Percentiles rank a stretch among this genome's conserved stretches.
Conservation (phyloP, 2,113 vertebrate genomes). For the Vombatus ursinus region DNA sequence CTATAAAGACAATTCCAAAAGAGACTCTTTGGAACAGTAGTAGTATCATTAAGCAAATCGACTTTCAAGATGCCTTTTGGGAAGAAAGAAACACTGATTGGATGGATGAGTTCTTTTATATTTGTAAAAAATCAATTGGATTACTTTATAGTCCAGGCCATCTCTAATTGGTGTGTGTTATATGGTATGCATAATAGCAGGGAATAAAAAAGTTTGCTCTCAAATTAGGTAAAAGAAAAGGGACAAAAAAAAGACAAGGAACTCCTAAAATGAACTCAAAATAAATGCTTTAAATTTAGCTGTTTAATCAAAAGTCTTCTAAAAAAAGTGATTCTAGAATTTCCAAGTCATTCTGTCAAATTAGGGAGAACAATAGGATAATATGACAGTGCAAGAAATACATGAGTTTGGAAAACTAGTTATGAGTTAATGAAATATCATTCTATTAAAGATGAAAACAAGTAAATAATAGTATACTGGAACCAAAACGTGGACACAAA, state of each 20-base stretch:
- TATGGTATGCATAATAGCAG: neutral
- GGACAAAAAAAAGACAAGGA: conserved; percentile 46
- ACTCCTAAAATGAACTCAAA: conserved; percentile 24
- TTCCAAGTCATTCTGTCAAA: neutral
- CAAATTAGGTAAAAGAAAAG: conserved; percentile 48
- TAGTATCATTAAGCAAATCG: neutral
- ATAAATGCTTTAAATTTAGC: conserved; percentile 31
- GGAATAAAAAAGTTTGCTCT: conserved; percentile 5
- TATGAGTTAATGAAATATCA: neutral
- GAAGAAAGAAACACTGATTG: neutral
- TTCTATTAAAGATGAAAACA: neutral
- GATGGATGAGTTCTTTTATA: neutral
- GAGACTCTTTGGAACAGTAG: neutral
- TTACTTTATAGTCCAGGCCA: neutral
- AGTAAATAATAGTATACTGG: neutral
- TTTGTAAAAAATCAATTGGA: neutral
- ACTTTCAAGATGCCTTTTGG: neutral
- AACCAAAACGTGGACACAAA: neutral
- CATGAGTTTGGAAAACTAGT: conserved; percentile 26
- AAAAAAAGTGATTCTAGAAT: conserved; percentile 26
- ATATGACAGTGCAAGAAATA: conserved; percentile 12
- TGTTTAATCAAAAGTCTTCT: conserved; percentile 2
- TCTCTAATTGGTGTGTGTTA: neutral
- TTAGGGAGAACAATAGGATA: neutral
- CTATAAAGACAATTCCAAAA: conserved; percentile 27